phyloP scores from a whole-genome alignment of 2,113 vertebrate genomes.

The Apeltes quadracus region DNA sequence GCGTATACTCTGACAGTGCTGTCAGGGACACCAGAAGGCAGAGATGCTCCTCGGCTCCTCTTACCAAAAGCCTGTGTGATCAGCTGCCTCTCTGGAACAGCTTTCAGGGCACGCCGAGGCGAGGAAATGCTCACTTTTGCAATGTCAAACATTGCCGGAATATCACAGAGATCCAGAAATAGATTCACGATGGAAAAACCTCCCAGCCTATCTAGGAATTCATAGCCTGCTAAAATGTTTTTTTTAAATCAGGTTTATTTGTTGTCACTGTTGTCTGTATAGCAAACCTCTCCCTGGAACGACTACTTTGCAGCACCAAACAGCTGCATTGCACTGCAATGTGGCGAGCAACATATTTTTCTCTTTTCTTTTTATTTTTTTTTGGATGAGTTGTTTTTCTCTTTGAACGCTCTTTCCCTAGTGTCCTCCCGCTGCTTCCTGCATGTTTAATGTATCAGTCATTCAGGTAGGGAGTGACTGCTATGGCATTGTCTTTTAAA shows the following conservation, averaged over 20 bases:
- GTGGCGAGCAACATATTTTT: constrained; percentile 47
- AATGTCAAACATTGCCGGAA: constrained; percentile 34
- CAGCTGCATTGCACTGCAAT: constrained; percentile 45
- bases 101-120: constrained; percentile 38
- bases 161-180: constrained; percentile 42
- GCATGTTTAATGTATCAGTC: constrained; percentile 82
- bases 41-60: constrained; percentile 58
- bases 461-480: constrained; percentile 79
- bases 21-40: constrained; percentile 60
- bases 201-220: constrained; percentile 8
- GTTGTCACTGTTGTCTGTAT: not conserved
- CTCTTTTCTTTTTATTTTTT: constrained; percentile 48
- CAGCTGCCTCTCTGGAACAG: constrained; percentile 49
- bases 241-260: constrained; percentile 14
- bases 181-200: constrained; percentile 25
- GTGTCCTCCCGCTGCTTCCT: constrained; percentile 75
- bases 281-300: constrained; percentile 38
- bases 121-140: constrained; percentile 31
- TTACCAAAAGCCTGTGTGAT: constrained; percentile 65
- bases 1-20: constrained; percentile 62
- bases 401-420: constrained; percentile 74
- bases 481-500: constrained; percentile 74
- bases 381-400: constrained; percentile 66
- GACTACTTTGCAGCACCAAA: constrained; percentile 38
- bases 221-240: not conserved